These are phyloP conservation scores for Menidia beryllina DNA, from an alignment of 2,113 vertebrate species.

Conservation along the genomic window DNA sequence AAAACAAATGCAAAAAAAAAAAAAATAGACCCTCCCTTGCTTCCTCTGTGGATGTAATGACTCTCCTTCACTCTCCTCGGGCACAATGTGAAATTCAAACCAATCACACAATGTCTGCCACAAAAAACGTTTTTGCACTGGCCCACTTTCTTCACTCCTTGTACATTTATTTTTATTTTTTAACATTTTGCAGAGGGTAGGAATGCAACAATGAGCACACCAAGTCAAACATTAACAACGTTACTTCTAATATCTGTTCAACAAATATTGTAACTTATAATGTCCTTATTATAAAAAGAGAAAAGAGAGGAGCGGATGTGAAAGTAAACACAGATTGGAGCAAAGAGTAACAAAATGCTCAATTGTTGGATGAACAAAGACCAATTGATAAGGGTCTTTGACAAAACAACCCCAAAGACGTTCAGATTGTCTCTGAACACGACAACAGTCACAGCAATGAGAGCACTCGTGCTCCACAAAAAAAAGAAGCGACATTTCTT, in stretches of 20 bases:
- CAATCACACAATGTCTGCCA: slow-evolving; percentile 34
- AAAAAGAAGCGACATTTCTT: slow-evolving; percentile 25
- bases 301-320: background rate
- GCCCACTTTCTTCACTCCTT: background rate
- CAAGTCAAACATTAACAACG: background rate
- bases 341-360: slow-evolving; percentile 11
- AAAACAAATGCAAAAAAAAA: slow-evolving; percentile 70
- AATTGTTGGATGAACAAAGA: slow-evolving; percentile 12
- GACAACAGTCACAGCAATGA: slow-evolving; percentile 46
- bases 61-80: slow-evolving; percentile 43
- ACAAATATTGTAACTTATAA: slow-evolving; percentile 8
- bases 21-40: slow-evolving; percentile 60
- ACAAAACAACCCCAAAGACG: slow-evolving; percentile 32
- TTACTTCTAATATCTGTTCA: too few species aligned
- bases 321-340: slow-evolving; percentile 8
- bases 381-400: slow-evolving; percentile 6
- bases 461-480: slow-evolving; percentile 39
- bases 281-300: background rate
- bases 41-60: slow-evolving; percentile 70
- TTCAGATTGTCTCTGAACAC: slow-evolving; percentile 45
- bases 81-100: slow-evolving; percentile 65
- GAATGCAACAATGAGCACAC: background rate
- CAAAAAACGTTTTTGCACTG: background rate
- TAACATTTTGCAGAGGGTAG: background rate
- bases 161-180: slow-evolving; percentile 9